These are phyloP conservation scores for Nyctibius bracteatus DNA, from an alignment of 2,113 vertebrate species.

Conservation along the genomic window DNA sequence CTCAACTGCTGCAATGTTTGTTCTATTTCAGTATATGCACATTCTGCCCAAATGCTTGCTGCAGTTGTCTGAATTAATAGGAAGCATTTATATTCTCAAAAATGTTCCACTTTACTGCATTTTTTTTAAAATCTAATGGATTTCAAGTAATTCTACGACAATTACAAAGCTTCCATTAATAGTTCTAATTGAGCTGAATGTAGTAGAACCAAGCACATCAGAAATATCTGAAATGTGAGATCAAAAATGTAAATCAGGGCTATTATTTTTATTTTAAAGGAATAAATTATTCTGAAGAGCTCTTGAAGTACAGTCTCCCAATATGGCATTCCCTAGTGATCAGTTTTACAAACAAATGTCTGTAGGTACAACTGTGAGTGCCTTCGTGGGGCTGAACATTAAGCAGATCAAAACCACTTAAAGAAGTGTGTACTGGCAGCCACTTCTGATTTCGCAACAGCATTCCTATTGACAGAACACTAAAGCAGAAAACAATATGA, in stretches of 20 bases:
- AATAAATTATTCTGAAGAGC: neutral
- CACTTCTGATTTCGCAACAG: neutral
- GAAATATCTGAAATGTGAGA: neutral
- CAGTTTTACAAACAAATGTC: neutral
- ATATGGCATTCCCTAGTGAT: neutral
- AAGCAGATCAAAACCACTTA: neutral
- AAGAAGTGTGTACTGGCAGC: neutral
- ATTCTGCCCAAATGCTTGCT: neutral
- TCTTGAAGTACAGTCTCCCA: neutral
- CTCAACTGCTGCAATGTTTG: neutral
- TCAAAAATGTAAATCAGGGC: neutral
- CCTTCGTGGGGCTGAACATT: neutral
- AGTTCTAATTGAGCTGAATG: neutral
- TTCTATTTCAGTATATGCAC: no score
- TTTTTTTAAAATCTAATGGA: neutral
- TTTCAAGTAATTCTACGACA: neutral
- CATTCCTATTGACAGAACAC: neutral
- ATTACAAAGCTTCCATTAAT: neutral
- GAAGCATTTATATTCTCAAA: neutral
- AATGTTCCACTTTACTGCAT: neutral
- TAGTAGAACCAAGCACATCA: neutral
- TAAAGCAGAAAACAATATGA: neutral
- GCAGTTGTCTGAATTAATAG: neutral
- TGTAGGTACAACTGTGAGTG: neutral
- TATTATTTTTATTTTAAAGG: neutral